Evolutionary conservation across 2,888 invertebrate species (phyloP).

Genomic region (Coelinius sp.): DNA sequence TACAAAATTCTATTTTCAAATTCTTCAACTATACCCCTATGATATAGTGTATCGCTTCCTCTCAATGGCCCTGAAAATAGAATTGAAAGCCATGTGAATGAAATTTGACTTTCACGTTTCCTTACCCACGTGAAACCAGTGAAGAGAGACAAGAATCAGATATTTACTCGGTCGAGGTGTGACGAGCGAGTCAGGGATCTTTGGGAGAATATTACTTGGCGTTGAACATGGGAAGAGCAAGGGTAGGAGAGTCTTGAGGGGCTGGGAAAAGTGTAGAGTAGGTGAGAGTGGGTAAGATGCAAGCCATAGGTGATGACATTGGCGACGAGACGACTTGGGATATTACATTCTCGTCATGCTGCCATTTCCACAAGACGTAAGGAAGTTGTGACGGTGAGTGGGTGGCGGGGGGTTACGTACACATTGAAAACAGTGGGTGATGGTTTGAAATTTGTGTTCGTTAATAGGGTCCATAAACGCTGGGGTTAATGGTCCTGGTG

Average conservation of each 20-base stretch:
- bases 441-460: conserved; percentile 1
- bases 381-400: background rate
- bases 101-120: conserved; percentile 19
- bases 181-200: background rate
- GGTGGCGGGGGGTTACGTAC: no score
- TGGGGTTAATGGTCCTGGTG: conserved; percentile 5
- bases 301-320: conserved; percentile 13
- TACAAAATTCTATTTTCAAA: no score
- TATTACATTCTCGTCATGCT: conserved; percentile 23
- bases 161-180: conserved; percentile 14
- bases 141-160: conserved; percentile 19
- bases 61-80: no score
- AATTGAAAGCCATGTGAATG: background rate
- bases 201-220: conserved; percentile 18
- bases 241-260: background rate
- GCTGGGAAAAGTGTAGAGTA: background rate
- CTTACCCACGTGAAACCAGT: background rate
- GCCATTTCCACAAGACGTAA: background rate
- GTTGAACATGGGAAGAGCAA: background rate
- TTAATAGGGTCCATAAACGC: conserved; percentile 18
- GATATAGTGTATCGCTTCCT: no score
- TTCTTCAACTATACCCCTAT: no score
- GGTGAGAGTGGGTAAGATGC: background rate
- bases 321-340: conserved; percentile 2
- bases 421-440: background rate